Evolutionary conservation across 2,888 invertebrate genomes (phyloP).

Genomic region (Drosophila nr. medialis): DNA sequence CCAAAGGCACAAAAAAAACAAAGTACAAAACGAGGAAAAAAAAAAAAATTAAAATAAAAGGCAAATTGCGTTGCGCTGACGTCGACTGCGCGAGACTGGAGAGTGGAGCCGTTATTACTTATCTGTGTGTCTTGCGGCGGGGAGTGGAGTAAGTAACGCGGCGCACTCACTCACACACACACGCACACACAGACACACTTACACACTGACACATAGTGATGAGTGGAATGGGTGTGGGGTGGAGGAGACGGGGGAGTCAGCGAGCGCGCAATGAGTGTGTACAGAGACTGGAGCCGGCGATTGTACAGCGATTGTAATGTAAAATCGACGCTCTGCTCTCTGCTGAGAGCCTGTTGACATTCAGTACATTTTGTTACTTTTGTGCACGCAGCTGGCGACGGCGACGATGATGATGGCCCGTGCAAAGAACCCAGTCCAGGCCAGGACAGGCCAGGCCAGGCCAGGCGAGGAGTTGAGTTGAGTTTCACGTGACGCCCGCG

Average conservation of each 20-base stretch:
- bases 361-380: conserved; percentile 85
- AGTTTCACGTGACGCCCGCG: conserved; percentile 1
- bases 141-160: conserved; percentile 57
- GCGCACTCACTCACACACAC: conserved; percentile 41
- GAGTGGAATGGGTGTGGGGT: conserved; percentile 4
- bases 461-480: conserved; percentile 8
- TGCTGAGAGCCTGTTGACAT: conserved; percentile 84
- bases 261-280: conserved; percentile 75
- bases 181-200: conserved; percentile 21
- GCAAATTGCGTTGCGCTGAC: conserved; percentile 55
- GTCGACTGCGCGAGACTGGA: conserved; percentile 45
- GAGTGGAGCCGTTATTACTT: conserved; percentile 64
- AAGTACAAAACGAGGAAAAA: conserved; percentile 41
- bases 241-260: conserved; percentile 24
- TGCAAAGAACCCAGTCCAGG: conserved; percentile 30
- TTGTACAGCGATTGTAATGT: conserved; percentile 82
- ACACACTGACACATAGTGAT: conserved; percentile 27
- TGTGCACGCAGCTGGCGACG: conserved; percentile 75
- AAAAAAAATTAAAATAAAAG: conserved; percentile 22
- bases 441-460: background rate
- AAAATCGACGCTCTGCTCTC: conserved; percentile 74
- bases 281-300: conserved; percentile 66
- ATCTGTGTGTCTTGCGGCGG: conserved; percentile 40
- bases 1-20: conserved; percentile 50
- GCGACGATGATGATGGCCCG: conserved; percentile 40